These are phyloP conservation scores for Anorthoa munda DNA, from an alignment of 2,888 invertebrate genomes.

Conservation along the genomic window DNA sequence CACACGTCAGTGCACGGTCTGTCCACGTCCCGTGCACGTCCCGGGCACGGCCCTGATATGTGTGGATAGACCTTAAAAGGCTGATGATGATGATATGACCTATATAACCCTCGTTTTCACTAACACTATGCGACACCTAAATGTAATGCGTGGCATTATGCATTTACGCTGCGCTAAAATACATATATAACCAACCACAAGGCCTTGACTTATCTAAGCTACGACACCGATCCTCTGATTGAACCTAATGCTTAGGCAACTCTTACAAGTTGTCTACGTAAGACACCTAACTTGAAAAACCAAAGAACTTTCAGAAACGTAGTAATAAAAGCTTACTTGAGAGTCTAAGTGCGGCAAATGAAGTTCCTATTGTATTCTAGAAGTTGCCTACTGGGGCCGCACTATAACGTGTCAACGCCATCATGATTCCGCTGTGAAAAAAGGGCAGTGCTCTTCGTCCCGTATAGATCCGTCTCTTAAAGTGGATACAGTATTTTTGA, in stretches of 20 bases:
- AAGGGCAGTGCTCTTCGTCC: no score
- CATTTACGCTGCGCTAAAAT: conserved; percentile 1
- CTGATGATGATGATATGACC: neutral
- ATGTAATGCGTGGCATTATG: neutral
- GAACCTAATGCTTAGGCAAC: neutral
- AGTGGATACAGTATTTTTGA: no score
- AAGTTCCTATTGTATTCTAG: no score
- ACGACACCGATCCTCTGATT: neutral
- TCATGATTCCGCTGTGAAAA: no score
- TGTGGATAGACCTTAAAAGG: no score
- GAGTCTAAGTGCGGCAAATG: no score
- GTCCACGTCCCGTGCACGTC: no score
- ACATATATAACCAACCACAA: conserved; percentile 4
- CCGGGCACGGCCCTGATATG: no score
- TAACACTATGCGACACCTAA: neutral
- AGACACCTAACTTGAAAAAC: neutral
- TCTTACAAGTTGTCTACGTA: neutral
- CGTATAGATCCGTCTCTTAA: no score
- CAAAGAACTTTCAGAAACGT: neutral
- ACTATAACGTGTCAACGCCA: no score
- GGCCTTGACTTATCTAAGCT: neutral
- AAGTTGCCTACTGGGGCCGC: neutral
- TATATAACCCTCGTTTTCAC: neutral
- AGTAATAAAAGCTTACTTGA: neutral
- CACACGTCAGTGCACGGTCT: no score